Evolutionary conservation across 2,888 invertebrate species (phyloP), one percentile per base, ranked within the genome.

Genomic region (Augochlorella aurata): DNA sequence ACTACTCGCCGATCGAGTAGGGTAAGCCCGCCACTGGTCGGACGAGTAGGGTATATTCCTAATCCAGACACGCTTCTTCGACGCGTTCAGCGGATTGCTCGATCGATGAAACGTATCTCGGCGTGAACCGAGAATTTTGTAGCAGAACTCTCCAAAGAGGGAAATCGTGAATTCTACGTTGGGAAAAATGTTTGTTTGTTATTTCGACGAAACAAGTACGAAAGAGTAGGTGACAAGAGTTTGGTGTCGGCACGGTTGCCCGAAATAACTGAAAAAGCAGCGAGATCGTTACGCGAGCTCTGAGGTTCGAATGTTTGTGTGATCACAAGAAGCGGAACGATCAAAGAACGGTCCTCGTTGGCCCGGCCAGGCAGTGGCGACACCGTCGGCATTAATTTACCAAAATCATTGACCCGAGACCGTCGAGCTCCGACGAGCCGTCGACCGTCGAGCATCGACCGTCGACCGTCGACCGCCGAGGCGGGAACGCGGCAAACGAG

Each of bases 401-500:
- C 63, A 18, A 63, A 63, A 63, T 63, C 63, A n/a, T 63, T 63
- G 63, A 44, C 63, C 63, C 63, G 63, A 38, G 29, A 8, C 10
- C 18, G 61, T 18, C 61, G 61, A 38, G 61, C 9, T 29, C 14
- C 50, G 7, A 8, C 50, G 50, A 49, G 49, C 18, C 7, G 0
- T 49, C 52, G 3, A 29, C 4, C n/a, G 21, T 54, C 10, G 54
- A 29, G 2, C 2, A 2, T 29, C 2, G 29, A 29, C 29, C 29
- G 29, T 29, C 29, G 29, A 29, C 12, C 49, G 21, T 12, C 21
- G 54, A 38, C 38, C 21, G 49, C 12, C 67, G 65, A 50, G 16
- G 75, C 54, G 54, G 9, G 45, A 54, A 52, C 38, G 24, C n/a
- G 29, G 29, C 29, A 45, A 58, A 38, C 63, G 69, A 21, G 29